Evolutionary conservation across 2,888 invertebrate genomes (phyloP), one percentile per base, ranked within the genome.

Genomic region (Erpobdella octoculata): DNA sequence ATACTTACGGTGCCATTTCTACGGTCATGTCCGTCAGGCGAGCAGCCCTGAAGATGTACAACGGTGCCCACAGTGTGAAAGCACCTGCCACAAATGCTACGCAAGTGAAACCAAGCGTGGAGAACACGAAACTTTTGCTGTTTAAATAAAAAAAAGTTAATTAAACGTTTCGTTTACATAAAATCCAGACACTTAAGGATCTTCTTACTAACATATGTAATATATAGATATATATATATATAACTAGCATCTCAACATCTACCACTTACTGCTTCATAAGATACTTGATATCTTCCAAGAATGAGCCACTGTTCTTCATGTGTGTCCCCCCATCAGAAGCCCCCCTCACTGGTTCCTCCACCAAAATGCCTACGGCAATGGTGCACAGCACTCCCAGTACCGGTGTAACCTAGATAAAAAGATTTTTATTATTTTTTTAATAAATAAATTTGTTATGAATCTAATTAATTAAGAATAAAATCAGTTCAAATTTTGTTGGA

Each of bases 1-100:
- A 21, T 1, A 58, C 69, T 69, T 25, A 69, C 69, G 58, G 25
- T 3, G 53, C 66, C 71, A 71, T 67, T 9, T 35, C 21, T 33
- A 67, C 67, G 28, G n/a, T 6, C 12, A 2, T 9, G 58, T 71
- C 38, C 8, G 58, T 28, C n/a, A 71, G 58, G 18, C 53, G 33
- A 58, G 36, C 37, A 2, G 73, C 65, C 37, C 48, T 28, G 79
- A 85, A 87, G 77, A 96, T 90, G 85, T 90, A 94, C 79, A 87
- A 88, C 0, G 96, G 95, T 0, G 93, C 95, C 94, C 95, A 98
- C 91, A 94, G 95, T 0, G 95, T 89, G 61, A 98, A 85, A 0
- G 97, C 93, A 70, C 98, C 98, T 18, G 95, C 90, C 31, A 96
- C 94, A 83, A 97, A 98, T 9, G 96, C 91, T n/a, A 97, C 95